Base-by-base conservation (phyloP, 2,797 vertebrate genomes). In the Gymnothorax reevesii region DNA sequence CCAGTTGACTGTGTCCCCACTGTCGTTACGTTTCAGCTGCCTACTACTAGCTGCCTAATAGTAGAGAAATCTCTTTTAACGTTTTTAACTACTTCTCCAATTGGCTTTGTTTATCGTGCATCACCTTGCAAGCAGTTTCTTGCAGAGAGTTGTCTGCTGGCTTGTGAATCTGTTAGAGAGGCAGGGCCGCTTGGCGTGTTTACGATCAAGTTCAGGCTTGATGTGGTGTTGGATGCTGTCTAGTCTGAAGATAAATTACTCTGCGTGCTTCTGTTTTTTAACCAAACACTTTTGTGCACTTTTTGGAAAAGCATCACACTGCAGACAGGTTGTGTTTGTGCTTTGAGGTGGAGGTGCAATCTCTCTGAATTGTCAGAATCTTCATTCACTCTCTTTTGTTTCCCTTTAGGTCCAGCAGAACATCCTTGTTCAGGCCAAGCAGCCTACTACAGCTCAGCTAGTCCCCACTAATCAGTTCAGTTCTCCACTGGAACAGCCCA, bases 371-470 rank as follows among this genome's bases (percentile, higher is more conserved):
- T 54, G 49, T 79, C 49, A 22, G 73, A 77, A 79, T 42, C 33
- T 69, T 52, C 22, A 69, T 5, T 15, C 59, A 84, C 22, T 87
- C 88, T 80, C 73, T 71, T 42, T 66, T 60, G 85, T 83, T 85
- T 79, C 87, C 85, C 80, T 87, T 52, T 92, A 99, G 97, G 93
- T 97, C 87, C 97, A 97, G 49, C 97, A 98, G 84, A 97, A 92
- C 89, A 96, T 98, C 86, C 92, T 99, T 86, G 92, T 98, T 64
- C 97, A 98, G 90, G 92, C 94, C 83, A 97, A 98, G 91, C 97
- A 96, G 80, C 92, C 93, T 82, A 85, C 93, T 87, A 91, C 89
- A 59, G 84, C 92, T 88, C 94, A 89, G 83, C 66, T 90, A 54
- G 89, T 95, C 57, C 89, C 94, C 86, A 90, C 95, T 0, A 92